phyloP scores from a whole-genome alignment of 2,797 vertebrate species.

The Labroides dimidiatus region DNA sequence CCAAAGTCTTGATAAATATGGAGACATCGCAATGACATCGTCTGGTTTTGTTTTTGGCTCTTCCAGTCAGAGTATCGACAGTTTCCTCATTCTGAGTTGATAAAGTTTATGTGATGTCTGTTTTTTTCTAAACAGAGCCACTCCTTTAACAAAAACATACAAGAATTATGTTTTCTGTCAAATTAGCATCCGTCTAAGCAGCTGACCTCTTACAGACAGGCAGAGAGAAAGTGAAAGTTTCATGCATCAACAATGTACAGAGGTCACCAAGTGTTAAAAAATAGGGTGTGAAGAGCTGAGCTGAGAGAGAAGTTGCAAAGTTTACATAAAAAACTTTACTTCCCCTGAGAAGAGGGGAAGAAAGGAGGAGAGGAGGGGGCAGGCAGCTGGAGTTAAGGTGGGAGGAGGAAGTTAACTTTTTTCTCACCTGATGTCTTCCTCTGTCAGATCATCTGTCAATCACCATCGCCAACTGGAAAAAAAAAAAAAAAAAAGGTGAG shows the following conservation, averaged over 20 bases:
- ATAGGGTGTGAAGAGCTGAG: constrained; percentile 23
- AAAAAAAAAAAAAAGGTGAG: constrained; percentile 50
- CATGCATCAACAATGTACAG: not conserved
- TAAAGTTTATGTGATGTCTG: no score
- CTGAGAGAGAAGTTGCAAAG: constrained; percentile 51
- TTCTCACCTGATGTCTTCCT: constrained; percentile 83
- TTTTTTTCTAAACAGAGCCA: no score
- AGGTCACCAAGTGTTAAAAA: not conserved
- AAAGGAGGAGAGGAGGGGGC: constrained; percentile 31
- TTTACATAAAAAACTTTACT: constrained; percentile 46
- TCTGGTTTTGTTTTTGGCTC: no score
- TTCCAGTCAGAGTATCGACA: no score
- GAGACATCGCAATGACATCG: constrained; percentile 3
- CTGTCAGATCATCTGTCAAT: constrained; percentile 85
- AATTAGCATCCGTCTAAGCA: not conserved
- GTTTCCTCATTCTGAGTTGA: not conserved
- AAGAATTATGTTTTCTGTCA: no score
- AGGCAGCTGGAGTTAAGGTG: constrained; percentile 3
- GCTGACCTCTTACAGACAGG: constrained; percentile 2
- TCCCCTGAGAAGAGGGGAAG: constrained; percentile 1
- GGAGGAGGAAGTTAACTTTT: constrained; percentile 56
- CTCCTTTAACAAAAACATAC: no score
- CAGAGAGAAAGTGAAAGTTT: constrained; percentile 28
- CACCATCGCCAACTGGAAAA: constrained; percentile 76
- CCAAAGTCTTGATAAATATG: not conserved